Conservation (phyloP, 2,113 vertebrate genomes). For the Apaloderma vittatum region DNA sequence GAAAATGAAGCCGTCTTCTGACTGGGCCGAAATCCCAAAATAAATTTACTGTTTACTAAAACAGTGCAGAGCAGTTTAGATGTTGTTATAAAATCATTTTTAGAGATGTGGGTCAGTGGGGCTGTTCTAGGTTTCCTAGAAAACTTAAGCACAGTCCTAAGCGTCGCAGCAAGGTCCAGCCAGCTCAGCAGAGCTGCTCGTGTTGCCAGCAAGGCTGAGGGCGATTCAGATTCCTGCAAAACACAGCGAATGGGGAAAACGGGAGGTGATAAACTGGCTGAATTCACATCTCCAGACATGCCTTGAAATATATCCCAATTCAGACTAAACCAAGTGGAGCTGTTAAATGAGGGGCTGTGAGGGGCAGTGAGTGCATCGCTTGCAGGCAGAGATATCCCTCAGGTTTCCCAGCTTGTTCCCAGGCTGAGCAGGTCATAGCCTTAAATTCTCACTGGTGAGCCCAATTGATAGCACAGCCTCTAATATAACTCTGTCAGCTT, state of each 20-base stretch:
- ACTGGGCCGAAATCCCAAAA: background rate
- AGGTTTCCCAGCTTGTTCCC: background rate
- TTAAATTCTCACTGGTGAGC: background rate
- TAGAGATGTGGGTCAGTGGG: conserved; percentile 28
- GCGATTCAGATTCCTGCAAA: background rate
- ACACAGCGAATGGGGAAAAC: rapidly evolving
- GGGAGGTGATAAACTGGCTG: background rate
- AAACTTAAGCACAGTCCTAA: background rate
- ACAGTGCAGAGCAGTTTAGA: background rate
- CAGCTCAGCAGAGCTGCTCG: background rate
- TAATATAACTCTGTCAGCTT: background rate
- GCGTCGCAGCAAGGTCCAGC: background rate
- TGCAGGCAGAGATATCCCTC: background rate
- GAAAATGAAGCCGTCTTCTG: background rate
- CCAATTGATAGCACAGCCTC: rapidly evolving
- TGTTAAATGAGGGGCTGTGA: rapidly evolving
- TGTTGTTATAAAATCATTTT: background rate
- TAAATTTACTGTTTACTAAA: conserved; percentile 40
- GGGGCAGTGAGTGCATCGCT: background rate
- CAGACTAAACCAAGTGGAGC: background rate
- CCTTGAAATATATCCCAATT: background rate
- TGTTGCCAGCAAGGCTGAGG: background rate
- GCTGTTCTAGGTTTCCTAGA: conserved; percentile 7
- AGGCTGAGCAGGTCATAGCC: background rate
- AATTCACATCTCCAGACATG: background rate